These are phyloP conservation scores for Leucosticte australis DNA, from an alignment of 2,113 vertebrate species.

Conservation along the genomic window DNA sequence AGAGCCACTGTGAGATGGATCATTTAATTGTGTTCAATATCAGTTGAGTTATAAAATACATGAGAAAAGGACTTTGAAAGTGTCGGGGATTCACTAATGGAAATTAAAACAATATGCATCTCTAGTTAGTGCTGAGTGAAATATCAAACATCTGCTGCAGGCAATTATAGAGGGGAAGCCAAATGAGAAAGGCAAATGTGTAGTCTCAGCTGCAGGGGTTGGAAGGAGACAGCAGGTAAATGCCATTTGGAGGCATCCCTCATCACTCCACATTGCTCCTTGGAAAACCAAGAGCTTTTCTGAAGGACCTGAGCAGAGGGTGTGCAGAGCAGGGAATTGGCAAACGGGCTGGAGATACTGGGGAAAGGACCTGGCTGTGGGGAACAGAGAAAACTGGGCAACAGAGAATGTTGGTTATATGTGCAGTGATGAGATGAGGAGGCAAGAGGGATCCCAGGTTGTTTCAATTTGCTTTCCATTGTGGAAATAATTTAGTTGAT, in stretches of 20 bases:
- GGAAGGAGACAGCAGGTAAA: not conserved
- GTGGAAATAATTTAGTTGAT: not conserved
- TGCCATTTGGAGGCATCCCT: not conserved
- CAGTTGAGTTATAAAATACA: not conserved
- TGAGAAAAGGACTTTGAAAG: not conserved
- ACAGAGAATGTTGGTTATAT: not conserved
- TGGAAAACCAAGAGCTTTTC: not conserved
- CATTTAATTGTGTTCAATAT: not conserved
- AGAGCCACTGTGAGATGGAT: not conserved
- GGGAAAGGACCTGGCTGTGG: not conserved
- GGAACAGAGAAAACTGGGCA: not conserved
- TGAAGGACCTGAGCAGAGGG: not conserved
- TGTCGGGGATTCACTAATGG: not conserved
- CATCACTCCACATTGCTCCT: not conserved
- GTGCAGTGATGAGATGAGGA: not conserved
- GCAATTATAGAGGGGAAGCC: not conserved
- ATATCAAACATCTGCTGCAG: conserved; percentile 19
- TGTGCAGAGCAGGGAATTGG: not conserved
- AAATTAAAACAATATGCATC: not conserved
- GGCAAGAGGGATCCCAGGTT: not conserved
- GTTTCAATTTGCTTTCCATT: not conserved
- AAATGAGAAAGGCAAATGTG: not conserved
- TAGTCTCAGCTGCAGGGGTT: not conserved
- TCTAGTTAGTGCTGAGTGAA: not conserved
- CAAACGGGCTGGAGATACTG: not conserved